Conservation (phyloP, 2,113 vertebrate genomes). For the Alethe castanea region DNA sequence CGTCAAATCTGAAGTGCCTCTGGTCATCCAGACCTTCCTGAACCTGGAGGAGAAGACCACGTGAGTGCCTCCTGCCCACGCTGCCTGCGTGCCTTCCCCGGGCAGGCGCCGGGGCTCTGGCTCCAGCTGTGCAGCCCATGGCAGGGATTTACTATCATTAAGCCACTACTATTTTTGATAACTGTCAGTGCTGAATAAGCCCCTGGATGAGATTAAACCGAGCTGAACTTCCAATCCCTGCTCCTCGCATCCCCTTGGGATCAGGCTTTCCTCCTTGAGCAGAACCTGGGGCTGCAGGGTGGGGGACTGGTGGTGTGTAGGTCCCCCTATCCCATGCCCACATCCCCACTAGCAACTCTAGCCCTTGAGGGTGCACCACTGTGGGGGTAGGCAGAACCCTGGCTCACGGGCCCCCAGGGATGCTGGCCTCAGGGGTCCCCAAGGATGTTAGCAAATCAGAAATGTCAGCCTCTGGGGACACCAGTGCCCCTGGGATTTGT, state of each 20-base stretch:
- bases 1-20: constrained; percentile 94
- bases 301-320: background rate
- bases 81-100: background rate
- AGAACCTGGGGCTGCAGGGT: fast-evolving
- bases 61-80: constrained; percentile 75
- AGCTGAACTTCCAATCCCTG: constrained; percentile 66
- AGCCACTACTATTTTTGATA: constrained; percentile 72
- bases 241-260: constrained; percentile 33
- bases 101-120: background rate
- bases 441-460: no score
- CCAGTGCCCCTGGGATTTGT: background rate
- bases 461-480: background rate
- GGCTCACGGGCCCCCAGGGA: background rate
- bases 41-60: constrained; percentile 78
- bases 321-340: fast-evolving
- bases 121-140: constrained; percentile 59
- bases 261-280: constrained; percentile 19
- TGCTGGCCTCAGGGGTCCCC: background rate
- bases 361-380: background rate
- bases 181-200: constrained; percentile 52
- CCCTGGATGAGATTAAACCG: constrained; percentile 56
- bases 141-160: constrained; percentile 64
- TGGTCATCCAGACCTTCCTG: constrained; percentile 95
- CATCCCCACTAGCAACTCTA: background rate
- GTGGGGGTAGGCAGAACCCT: background rate